Evolutionary conservation across 2,113 vertebrate species (phyloP).

Genomic region (Beaufortia kweichowensis): DNA sequence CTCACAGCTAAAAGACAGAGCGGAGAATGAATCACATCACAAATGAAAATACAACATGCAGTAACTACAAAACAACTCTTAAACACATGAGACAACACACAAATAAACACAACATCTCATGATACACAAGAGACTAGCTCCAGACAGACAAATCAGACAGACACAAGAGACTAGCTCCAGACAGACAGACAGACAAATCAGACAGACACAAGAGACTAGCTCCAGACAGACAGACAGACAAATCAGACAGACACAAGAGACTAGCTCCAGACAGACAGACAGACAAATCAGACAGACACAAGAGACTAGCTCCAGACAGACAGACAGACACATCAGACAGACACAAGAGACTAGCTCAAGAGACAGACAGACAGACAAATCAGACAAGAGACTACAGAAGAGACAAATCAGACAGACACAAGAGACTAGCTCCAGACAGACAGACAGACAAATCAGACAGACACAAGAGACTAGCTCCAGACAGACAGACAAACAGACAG

Average conservation of each 20-base stretch:
- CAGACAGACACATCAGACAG: too few species aligned
- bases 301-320: neutral
- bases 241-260: neutral
- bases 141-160: neutral
- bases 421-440: too few species aligned
- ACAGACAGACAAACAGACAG: too few species aligned
- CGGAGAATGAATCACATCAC: neutral
- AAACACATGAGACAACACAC: too few species aligned
- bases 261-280: neutral
- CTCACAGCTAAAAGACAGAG: neutral
- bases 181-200: conserved; percentile 11
- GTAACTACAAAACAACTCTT: neutral
- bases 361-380: too few species aligned
- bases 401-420: too few species aligned
- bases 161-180: neutral
- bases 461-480: too few species aligned
- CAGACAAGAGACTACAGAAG: too few species aligned
- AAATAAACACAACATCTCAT: conserved; percentile 14
- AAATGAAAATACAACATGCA: neutral
- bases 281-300: conserved; percentile 4
- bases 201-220: too few species aligned
- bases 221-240: neutral
- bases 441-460: too few species aligned
- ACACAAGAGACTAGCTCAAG: too few species aligned
- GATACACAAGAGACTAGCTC: neutral